Evolutionary conservation across 1,140 invertebrate genomes (phyloP).

Genomic region (Drosophila arizonae): DNA sequence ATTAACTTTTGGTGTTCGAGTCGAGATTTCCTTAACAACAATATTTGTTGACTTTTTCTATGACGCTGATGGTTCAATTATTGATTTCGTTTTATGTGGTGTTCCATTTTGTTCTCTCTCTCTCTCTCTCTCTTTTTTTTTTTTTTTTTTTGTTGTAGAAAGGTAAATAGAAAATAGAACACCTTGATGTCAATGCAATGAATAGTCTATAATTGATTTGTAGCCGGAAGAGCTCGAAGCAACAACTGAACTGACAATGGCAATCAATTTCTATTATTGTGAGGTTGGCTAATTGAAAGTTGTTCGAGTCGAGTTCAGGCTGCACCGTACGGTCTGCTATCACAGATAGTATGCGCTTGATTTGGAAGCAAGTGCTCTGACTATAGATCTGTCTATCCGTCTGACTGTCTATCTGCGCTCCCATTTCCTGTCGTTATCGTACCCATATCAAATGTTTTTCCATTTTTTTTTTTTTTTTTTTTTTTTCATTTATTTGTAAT

Average conservation of each 20-base stretch:
- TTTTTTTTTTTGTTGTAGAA: not conserved
- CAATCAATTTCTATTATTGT: constrained; percentile 78
- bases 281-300: constrained; percentile 68
- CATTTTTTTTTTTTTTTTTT: constrained; percentile 9
- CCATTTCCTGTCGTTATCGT: constrained; percentile 36
- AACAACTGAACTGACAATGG: constrained; percentile 61
- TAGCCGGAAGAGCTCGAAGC: constrained; percentile 42
- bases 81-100: constrained; percentile 36
- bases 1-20: constrained; percentile 68
- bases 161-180: constrained; percentile 34
- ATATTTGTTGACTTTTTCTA: constrained; percentile 56
- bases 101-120: not conserved
- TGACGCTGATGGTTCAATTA: constrained; percentile 45
- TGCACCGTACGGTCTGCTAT: constrained; percentile 22
- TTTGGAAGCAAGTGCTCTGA: not conserved
- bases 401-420: constrained; percentile 5
- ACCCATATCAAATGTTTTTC: constrained; percentile 42
- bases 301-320: constrained; percentile 52
- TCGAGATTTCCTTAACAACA: constrained; percentile 57
- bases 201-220: constrained; percentile 69
- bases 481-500: constrained; percentile 23
- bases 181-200: not conserved
- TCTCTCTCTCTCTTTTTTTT: too few relatives aligned
- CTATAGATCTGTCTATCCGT: not conserved
- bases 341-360: constrained; percentile 25